phyloP scores from a whole-genome alignment of 2,113 vertebrate species.

The Chionis minor region DNA sequence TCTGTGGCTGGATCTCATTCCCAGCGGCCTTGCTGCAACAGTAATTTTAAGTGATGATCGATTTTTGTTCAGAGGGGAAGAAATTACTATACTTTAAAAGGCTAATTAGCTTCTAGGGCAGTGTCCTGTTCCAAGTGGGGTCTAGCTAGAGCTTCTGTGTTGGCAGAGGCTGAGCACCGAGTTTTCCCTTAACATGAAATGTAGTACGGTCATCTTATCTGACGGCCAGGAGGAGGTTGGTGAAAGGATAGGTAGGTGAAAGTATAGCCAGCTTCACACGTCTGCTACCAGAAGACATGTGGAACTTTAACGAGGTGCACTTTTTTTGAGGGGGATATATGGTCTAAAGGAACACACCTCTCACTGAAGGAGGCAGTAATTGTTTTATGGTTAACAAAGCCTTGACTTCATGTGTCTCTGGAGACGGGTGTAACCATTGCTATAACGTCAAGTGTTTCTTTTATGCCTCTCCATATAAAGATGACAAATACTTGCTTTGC shows the following conservation, averaged over 20 bases:
- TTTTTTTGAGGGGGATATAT: not conserved
- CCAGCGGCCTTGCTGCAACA: not conserved
- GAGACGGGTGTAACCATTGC: not conserved
- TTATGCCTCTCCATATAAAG: not conserved
- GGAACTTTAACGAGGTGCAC: not conserved
- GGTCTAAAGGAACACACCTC: not conserved
- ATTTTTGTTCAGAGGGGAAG: not conserved
- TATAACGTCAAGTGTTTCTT: not conserved
- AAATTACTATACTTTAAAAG: not conserved
- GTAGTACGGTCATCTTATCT: not conserved
- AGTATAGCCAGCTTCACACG: not conserved
- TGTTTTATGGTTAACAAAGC: not conserved
- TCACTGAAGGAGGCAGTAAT: not conserved
- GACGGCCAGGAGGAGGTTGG: not conserved
- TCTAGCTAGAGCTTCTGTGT: not conserved
- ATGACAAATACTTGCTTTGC: not conserved
- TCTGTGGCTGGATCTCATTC: not conserved
- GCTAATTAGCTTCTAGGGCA: not conserved
- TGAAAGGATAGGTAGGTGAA: not conserved
- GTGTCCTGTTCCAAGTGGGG: not conserved
- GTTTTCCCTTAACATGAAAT: not conserved
- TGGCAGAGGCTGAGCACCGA: not conserved
- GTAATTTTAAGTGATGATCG: not conserved
- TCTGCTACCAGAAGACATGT: not conserved
- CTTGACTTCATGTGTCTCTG: not conserved